phyloP scores from a whole-genome alignment of 92 coral and sea anemone genomes.

The Montipora capitata region DNA sequence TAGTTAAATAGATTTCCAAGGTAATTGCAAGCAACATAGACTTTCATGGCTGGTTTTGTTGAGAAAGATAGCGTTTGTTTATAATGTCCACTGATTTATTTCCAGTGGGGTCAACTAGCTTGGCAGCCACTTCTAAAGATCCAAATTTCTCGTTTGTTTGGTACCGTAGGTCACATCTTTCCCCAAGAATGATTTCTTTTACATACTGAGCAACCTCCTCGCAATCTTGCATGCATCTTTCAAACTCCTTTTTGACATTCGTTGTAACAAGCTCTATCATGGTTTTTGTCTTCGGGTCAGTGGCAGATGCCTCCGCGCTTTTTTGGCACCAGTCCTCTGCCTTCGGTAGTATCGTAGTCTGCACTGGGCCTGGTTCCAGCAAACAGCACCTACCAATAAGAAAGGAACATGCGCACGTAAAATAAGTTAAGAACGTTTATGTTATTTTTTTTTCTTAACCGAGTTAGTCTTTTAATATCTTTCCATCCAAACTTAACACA shows the following conservation, averaged over 20 bases:
- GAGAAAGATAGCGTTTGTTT: neutral
- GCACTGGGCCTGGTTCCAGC: constrained; percentile 94
- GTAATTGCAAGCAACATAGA: too few species aligned
- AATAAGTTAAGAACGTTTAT: too few species aligned
- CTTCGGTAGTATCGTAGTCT: constrained; percentile 31
- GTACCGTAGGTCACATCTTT: constrained; percentile 86
- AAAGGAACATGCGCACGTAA: neutral
- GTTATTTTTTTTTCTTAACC: too few species aligned
- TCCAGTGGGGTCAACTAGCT: constrained; percentile 35
- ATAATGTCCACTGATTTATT: constrained; percentile 19
- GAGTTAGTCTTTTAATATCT: too few species aligned
- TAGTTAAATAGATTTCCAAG: too few species aligned
- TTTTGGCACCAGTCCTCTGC: constrained; percentile 26
- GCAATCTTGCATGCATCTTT: constrained; percentile 44
- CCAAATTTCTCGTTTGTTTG: constrained; percentile 75
- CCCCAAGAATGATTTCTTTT: constrained; percentile 73
- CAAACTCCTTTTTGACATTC: constrained; percentile 42
- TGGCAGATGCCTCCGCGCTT: constrained; percentile 14
- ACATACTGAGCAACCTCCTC: constrained; percentile 84
- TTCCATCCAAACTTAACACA: too few species aligned
- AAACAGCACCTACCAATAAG: constrained; percentile 75
- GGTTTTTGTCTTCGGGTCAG: constrained; percentile 82
- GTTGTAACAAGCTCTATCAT: constrained; percentile 58
- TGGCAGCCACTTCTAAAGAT: constrained; percentile 26
- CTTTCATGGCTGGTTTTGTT: neutral